Conservation (phyloP, 2,113 vertebrate genomes). For the Addax nasomaculatus region DNA sequence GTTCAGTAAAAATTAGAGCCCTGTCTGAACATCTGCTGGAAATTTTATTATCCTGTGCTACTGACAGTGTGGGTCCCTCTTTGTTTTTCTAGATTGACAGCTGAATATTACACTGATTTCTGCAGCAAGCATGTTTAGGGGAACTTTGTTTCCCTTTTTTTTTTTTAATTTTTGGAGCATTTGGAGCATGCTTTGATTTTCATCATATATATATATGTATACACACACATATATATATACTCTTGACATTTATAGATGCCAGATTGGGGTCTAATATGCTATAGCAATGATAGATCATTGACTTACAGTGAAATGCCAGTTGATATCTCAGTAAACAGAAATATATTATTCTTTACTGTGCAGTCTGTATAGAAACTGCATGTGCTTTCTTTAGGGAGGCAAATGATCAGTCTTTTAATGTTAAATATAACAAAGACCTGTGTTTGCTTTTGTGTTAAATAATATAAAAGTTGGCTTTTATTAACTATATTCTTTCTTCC, state of each 20-base stretch:
- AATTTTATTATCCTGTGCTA: constrained; percentile 86
- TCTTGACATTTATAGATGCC: constrained; percentile 93
- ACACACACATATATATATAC: constrained; percentile 22
- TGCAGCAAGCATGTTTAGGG: constrained; percentile 82
- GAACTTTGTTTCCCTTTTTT: constrained; percentile 78
- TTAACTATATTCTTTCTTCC: constrained; percentile 62
- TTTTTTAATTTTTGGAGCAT: constrained; percentile 61
- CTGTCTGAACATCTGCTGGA: constrained; percentile 87
- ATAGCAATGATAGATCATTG: constrained; percentile 86
- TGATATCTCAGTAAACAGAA: constrained; percentile 95
- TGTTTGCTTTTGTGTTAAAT: constrained; percentile 78
- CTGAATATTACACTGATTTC: constrained; percentile 84
- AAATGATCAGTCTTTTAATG: constrained; percentile 94
- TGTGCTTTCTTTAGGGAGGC: constrained; percentile 85
- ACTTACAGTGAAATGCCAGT: constrained; percentile 88
- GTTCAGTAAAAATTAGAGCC: constrained; percentile 84
- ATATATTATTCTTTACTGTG: constrained; percentile 92
- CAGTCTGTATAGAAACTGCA: constrained; percentile 84
- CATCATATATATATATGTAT: constrained; percentile 58
- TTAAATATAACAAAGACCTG: constrained; percentile 85
- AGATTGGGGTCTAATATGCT: constrained; percentile 89
- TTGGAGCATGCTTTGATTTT: constrained; percentile 80
- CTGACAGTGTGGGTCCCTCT: constrained; percentile 80
- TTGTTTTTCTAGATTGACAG: constrained; percentile 84
- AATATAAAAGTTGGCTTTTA: constrained; percentile 74